Percentiles rank a stretch among this genome's conserved stretches.
These are phyloP conservation scores for Mormyrus lacerda DNA, from an alignment of 2,113 vertebrate genomes.

Conservation along the genomic window DNA sequence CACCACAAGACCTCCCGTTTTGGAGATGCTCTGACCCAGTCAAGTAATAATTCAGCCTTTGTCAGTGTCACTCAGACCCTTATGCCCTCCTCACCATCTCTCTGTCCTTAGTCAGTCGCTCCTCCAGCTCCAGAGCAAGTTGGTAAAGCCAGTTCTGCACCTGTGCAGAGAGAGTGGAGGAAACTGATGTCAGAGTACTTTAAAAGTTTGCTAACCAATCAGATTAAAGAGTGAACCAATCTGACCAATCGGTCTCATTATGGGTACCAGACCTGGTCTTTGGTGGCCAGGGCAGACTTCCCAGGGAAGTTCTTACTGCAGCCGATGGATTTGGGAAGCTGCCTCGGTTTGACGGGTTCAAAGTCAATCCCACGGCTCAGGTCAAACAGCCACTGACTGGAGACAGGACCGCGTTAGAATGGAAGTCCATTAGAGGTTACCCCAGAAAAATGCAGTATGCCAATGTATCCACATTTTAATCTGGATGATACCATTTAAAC, in stretches of 20 bases:
- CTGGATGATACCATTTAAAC: background rate
- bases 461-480: background rate
- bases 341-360: conserved; percentile 84
- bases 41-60: no score
- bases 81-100: conserved; percentile 65
- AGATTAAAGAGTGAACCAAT: background rate
- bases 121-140: conserved; percentile 84
- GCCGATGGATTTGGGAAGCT: conserved; percentile 85
- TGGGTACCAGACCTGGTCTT: conserved; percentile 65
- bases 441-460: background rate
- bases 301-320: conserved; percentile 94
- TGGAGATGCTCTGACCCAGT: no score
- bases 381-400: conserved; percentile 82
- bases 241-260: background rate
- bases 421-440: background rate
- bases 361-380: conserved; percentile 90
- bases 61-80: no score
- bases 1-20: no score
- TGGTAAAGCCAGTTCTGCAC: conserved; percentile 90
- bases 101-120: conserved; percentile 81
- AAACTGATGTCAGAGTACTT: background rate
- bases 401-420: background rate
- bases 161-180: conserved; percentile 46
- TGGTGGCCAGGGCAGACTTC: conserved; percentile 70
- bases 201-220: background rate